Base-by-base conservation (phyloP, 2,113 vertebrate genomes). In the Hyperoodon ampullatus region DNA sequence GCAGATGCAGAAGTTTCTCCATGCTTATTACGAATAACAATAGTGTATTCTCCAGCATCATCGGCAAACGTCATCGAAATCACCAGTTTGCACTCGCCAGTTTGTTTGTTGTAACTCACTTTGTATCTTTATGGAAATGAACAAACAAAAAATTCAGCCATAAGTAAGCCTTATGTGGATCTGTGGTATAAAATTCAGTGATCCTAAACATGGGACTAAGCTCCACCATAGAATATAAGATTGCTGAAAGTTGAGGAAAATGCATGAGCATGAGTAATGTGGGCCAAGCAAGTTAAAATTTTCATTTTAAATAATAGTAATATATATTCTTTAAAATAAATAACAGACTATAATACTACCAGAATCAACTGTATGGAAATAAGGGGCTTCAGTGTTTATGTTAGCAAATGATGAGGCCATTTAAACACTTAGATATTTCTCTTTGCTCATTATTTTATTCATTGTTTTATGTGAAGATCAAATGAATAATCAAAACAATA, bases 1-100 rank as follows among this genome's bases (percentile, higher is more conserved):
- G 99, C 98, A 80, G 99, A 99, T 70, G 99, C 99, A 86, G 99
- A 99, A 77, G 98, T 99, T 98, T 99, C 99, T 96, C 99, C 99
- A 0, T 99, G 98, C 97, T 99, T 98, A 95, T 99, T 99, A 94
- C 99, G 99, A 97, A 99, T 98, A 98, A 99, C 98, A 86, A 99
- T 98, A 3, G 98, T 99, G 95, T 99, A 99, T 98, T 99, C 99
- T 98, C 99, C 99, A n/a, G 99, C 99, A 85, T 99, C 99, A 2
- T 99, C 99, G 0, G 99, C 98, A 91, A 99, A 99, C 60, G 99
- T 99, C 99, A 99, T 99, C 7, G 99, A 99, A 98, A 99, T 99
- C 98, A 99, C 99, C 97, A 99, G 98, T 97, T 97, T 99, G 98
- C 99, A 99, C 90, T 99, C 99, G 95, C 99, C 99, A 0, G 99